These are phyloP conservation scores for Leptosomus discolor DNA, from an alignment of 2,113 vertebrate genomes.

Conservation along the genomic window DNA sequence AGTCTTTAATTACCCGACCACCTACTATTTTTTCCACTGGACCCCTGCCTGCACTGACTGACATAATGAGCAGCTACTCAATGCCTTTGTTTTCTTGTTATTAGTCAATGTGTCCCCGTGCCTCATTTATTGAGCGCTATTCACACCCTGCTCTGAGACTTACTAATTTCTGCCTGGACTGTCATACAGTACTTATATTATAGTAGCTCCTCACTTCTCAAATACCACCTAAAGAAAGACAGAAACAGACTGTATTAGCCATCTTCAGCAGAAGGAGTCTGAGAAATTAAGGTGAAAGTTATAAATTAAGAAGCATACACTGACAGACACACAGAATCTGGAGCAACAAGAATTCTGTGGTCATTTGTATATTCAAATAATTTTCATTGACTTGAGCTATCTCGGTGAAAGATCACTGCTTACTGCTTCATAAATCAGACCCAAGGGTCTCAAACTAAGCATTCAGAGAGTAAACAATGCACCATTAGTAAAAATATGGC, in stretches of 20 bases:
- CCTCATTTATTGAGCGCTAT: slow-evolving; percentile 26
- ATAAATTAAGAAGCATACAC: neutral
- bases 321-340: neutral
- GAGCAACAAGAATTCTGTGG: neutral
- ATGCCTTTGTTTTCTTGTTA: slow-evolving; percentile 46
- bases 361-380: neutral
- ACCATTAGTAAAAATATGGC: neutral
- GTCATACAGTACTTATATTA: neutral
- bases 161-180: slow-evolving; percentile 37
- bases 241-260: neutral
- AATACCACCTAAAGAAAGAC: neutral
- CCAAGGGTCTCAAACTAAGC: slow-evolving; percentile 2
- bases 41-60: slow-evolving; percentile 51
- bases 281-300: neutral
- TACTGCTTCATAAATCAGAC: slow-evolving; percentile 24
- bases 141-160: slow-evolving; percentile 7
- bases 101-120: slow-evolving; percentile 41
- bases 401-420: neutral
- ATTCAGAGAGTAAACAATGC: slow-evolving; percentile 9
- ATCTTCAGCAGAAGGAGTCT: neutral
- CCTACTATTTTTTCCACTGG: slow-evolving; percentile 47
- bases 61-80: slow-evolving; percentile 53
- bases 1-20: slow-evolving; percentile 48
- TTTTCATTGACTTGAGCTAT: neutral
- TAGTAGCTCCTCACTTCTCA: neutral